Evolutionary conservation across 1,140 invertebrate genomes (phyloP).

Genomic region (Hydropsyche tenuis): DNA sequence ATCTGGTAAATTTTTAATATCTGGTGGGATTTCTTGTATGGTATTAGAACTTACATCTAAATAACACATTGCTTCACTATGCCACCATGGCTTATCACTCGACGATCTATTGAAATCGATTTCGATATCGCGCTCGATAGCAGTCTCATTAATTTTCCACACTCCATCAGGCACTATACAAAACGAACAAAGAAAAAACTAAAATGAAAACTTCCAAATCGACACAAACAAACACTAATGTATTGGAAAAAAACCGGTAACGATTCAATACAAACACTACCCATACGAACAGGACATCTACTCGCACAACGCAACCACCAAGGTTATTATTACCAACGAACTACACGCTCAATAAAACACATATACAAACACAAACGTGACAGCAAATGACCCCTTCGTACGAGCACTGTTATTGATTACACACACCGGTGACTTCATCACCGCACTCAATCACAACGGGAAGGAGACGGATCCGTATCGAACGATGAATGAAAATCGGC

Average conservation of each 20-base stretch:
- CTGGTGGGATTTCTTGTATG: slow-evolving; percentile 69
- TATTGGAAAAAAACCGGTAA: no score
- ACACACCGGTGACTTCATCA: no score
- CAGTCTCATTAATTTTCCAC: slow-evolving; percentile 80
- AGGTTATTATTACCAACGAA: neutral
- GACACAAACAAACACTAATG: neutral
- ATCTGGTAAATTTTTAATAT: slow-evolving; percentile 73
- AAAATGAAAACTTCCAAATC: neutral
- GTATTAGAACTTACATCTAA: slow-evolving; percentile 84
- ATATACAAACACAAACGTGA: no score
- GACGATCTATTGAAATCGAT: slow-evolving; percentile 71
- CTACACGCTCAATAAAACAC: neutral
- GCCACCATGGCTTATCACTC: slow-evolving; percentile 82
- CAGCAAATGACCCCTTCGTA: slow-evolving; percentile 6
- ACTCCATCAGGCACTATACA: slow-evolving; percentile 78
- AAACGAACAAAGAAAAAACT: neutral
- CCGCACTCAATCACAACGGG: no score
- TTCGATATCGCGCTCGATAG: slow-evolving; percentile 67
- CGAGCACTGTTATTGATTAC: neutral
- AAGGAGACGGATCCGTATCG: no score
- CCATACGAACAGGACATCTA: no score
- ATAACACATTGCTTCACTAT: slow-evolving; percentile 76
- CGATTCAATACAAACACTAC: no score
- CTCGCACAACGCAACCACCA: no score
- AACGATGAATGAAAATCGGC: no score